Evolutionary conservation across 2,888 invertebrate genomes (phyloP).

Genomic region (Uropetala carovei): DNA sequence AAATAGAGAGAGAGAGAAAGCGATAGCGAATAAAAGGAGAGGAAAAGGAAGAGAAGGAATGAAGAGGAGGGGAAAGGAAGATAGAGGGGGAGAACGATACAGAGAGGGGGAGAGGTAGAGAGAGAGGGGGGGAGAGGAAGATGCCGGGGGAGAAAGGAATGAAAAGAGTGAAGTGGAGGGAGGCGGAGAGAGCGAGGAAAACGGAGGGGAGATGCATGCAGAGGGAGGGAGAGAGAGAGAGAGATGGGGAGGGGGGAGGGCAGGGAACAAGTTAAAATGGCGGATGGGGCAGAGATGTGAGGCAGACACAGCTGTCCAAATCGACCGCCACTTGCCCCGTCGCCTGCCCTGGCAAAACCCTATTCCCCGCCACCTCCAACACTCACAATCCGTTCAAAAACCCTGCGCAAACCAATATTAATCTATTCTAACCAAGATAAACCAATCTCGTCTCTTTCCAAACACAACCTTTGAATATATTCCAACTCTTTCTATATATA

Average conservation of each 20-base stretch:
- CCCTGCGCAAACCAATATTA: constrained; percentile 41
- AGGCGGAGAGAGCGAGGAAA: neutral
- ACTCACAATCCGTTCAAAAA: neutral
- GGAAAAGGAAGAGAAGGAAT: neutral
- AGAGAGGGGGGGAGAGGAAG: neutral
- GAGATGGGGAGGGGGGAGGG: neutral
- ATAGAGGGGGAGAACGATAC: neutral
- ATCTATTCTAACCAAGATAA: constrained; percentile 20
- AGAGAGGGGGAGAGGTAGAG: neutral
- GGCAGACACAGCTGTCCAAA: constrained; percentile 63
- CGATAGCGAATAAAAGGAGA: no score
- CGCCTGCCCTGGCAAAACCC: neutral
- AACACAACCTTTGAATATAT: neutral
- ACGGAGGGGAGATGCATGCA: neutral
- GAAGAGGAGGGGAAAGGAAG: neutral
- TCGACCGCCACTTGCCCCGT: constrained; percentile 48
- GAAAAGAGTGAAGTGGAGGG: constrained; percentile 2
- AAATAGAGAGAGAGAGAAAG: neutral
- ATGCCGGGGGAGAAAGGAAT: neutral
- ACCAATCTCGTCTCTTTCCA: neutral
- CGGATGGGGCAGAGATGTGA: constrained; percentile 34
- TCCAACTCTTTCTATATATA: neutral
- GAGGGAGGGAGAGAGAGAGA: neutral
- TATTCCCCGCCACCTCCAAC: neutral
- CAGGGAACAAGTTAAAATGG: constrained; percentile 52